Conservation (phyloP, 2,888 invertebrate genomes). For the Iselma pallidipennis region DNA sequence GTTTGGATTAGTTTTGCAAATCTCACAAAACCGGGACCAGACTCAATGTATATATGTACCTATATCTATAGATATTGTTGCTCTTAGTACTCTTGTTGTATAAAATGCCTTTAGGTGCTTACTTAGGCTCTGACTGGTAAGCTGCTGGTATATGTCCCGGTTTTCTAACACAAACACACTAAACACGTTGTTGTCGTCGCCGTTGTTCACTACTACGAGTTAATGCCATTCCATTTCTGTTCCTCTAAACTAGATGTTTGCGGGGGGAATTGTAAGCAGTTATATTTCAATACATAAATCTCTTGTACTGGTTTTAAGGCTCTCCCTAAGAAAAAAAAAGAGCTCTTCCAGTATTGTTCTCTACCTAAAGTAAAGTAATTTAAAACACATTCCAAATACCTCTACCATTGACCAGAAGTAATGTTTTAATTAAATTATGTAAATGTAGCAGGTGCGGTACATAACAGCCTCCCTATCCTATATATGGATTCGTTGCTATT, state of each 20-base stretch:
- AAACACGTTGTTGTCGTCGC: slow-evolving; percentile 44
- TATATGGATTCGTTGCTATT: slow-evolving; percentile 38
- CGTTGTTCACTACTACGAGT: slow-evolving; percentile 19
- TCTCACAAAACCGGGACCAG: slow-evolving; percentile 43
- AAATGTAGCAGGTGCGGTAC: slow-evolving; percentile 37
- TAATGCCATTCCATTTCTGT: slow-evolving; percentile 15
- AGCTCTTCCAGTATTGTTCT: slow-evolving; percentile 1
- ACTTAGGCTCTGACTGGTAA: slow-evolving; percentile 39
- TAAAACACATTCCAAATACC: not conserved
- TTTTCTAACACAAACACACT: slow-evolving; percentile 48
- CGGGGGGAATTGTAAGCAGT: not conserved
- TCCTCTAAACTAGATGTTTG: not conserved
- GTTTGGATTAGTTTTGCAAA: slow-evolving; percentile 47
- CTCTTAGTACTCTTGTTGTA: slow-evolving; percentile 41
- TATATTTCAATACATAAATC: not conserved
- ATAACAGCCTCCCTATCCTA: slow-evolving; percentile 29
- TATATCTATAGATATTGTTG: slow-evolving; percentile 40
- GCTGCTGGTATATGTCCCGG: slow-evolving; percentile 24
- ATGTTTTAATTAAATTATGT: slow-evolving; percentile 39
- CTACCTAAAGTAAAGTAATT: not conserved
- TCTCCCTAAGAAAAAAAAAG: not conserved
- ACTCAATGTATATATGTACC: slow-evolving; percentile 24
- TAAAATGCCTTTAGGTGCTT: slow-evolving; percentile 35
- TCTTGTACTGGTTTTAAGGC: not conserved
- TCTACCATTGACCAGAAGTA: slow-evolving; percentile 29